phyloP scores from a whole-genome alignment of 2,888 invertebrate species.

The Malthinus seriepunctatus region DNA sequence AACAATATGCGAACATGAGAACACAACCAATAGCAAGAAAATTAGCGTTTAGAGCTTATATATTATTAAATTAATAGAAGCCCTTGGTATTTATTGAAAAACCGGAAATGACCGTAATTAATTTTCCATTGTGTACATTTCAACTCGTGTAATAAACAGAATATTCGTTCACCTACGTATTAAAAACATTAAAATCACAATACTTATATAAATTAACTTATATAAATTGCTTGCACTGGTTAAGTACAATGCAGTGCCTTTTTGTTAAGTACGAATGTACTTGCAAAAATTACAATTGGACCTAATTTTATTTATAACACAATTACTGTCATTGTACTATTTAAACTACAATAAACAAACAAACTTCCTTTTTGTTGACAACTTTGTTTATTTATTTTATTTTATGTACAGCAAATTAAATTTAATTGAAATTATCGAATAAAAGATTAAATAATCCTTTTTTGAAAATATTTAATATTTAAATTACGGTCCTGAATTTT shows the following conservation, averaged over 20 bases:
- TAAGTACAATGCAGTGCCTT: neutral
- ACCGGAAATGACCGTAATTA: constrained; percentile 7
- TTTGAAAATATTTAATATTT: neutral
- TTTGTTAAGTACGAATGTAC: neutral
- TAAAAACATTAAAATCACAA: neutral
- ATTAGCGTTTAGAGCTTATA: neutral
- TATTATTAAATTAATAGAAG: constrained; percentile 16
- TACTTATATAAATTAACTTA: neutral
- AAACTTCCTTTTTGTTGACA: too few relatives aligned
- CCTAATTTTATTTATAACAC: too few relatives aligned
- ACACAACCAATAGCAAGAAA: constrained; percentile 9
- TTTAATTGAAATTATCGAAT: too few relatives aligned
- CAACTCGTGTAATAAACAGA: too few relatives aligned
- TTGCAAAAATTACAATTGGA: neutral
- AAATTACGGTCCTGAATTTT: neutral
- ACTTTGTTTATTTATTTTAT: too few relatives aligned
- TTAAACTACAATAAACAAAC: too few relatives aligned
- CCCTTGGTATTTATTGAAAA: constrained; percentile 5
- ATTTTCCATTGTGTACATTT: too few relatives aligned
- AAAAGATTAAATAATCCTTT: too few relatives aligned
- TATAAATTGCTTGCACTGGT: neutral
- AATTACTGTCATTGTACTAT: too few relatives aligned
- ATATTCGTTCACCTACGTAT: neutral
- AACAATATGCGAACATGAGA: constrained; percentile 2
- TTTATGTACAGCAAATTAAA: too few relatives aligned